Base-by-base conservation (phyloP, 2,888 invertebrate genomes). In the Tetheella fluctuosa region DNA sequence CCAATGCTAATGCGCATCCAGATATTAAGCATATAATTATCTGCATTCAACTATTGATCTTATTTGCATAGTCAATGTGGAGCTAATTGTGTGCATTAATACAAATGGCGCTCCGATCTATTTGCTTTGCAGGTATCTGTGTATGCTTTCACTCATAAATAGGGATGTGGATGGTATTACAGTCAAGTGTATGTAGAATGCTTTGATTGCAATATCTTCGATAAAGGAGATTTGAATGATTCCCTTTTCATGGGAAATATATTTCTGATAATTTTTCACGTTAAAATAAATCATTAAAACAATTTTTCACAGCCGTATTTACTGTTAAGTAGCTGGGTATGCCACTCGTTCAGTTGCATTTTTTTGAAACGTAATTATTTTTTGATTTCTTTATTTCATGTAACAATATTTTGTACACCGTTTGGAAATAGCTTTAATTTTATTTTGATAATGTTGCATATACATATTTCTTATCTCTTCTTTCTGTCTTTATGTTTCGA, bases 51-150 rank as follows among this genome's bases (percentile, higher is more conserved):
- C 37, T 57, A 20, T 23, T 37, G 34, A 39, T 59, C 30, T 52
- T 56, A 63, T 59, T 62, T 68, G 69, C 65, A 66, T 59, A 65
- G 62, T 59, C 67, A 73, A 72, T 73, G 71, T 68, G 68, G 60
- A 69, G 73, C 72, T 80, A 77, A 80, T 77, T 73, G 71, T 64
- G 58, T 64, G 64, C 67, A 65, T 65, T 64, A 68, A 63, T 64
- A 76, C 70, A 73, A 69, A 73, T 64, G 62, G 62, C 65, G 59
- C 61, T 34, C 54, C 56, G 60, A 54, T 65, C 58, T 69, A 60
- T 70, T 67, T 69, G 68, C 65, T 55, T 58, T 68, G 68, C 68
- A 69, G 64, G 66, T 66, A 68, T 62, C 59, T 64, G 55, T 58
- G 59, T 58, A 54, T 62, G 65, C 70, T 67, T 68, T 69, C 69